These are phyloP conservation scores for Geococcyx californianus DNA, from an alignment of 2,113 vertebrate species.

Conservation along the genomic window DNA sequence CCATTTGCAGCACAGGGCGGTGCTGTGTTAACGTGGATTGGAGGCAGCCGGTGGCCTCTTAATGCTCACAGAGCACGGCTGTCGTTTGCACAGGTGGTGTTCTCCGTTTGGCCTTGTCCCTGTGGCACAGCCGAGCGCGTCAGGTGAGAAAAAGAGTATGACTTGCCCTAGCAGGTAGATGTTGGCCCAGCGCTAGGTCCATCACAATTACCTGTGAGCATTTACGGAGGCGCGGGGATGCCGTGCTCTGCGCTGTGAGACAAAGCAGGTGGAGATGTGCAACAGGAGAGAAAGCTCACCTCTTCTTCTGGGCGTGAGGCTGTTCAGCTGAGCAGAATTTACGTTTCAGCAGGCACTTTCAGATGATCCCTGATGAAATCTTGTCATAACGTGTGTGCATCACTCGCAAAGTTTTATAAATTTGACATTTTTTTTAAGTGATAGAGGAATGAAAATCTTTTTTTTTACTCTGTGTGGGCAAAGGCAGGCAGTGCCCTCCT, in stretches of 20 bases:
- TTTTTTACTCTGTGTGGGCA: not conserved
- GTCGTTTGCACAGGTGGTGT: not conserved
- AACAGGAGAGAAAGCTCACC: not conserved
- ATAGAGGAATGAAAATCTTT: not conserved
- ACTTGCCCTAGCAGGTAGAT: not conserved
- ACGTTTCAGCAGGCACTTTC: not conserved
- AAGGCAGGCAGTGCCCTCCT: not conserved
- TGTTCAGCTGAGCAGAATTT: not conserved
- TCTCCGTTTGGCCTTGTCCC: not conserved
- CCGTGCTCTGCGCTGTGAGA: fast-evolving
- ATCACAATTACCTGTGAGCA: not conserved
- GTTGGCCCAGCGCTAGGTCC: not conserved
- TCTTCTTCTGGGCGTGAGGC: not conserved
- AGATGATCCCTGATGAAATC: not conserved
- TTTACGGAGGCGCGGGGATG: not conserved
- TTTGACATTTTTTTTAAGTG: not conserved
- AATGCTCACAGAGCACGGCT: not conserved
- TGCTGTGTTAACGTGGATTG: fast-evolving
- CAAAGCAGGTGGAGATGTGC: not conserved
- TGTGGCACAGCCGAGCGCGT: not conserved
- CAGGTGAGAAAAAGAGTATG: not conserved
- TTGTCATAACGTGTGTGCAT: fast-evolving
- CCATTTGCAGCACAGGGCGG: not conserved
- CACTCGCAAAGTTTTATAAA: not conserved
- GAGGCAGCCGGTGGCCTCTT: not conserved